phyloP scores from a whole-genome alignment of 2,797 vertebrate genomes.

The Acanthurus tractus region DNA sequence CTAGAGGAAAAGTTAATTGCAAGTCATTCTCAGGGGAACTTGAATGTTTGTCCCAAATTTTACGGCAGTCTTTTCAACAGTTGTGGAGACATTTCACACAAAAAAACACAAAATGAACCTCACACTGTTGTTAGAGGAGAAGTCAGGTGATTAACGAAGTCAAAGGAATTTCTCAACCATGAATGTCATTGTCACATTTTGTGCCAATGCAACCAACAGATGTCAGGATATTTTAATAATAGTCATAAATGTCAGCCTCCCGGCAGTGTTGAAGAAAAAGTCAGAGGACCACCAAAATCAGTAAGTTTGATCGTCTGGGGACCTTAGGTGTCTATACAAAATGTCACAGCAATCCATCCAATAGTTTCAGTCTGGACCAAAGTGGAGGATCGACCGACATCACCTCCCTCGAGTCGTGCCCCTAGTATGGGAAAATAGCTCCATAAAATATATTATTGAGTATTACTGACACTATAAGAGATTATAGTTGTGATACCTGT shows the following conservation, averaged over 20 bases:
- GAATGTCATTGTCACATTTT: neutral
- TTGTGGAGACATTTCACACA: neutral
- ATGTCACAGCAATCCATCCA: conserved; percentile 23
- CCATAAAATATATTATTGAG: conserved; percentile 39
- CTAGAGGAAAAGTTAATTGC: neutral
- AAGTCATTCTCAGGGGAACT: neutral
- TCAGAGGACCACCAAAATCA: conserved; percentile 1
- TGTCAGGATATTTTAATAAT: conserved; percentile 1
- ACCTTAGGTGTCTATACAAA: conserved; percentile 2
- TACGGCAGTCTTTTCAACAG: neutral
- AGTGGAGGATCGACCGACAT: conserved; percentile 1
- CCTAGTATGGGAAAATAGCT: conserved; percentile 4
- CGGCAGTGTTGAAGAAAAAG: neutral
- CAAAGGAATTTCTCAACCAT: neutral
- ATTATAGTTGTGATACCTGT: neutral
- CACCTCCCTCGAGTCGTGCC: conserved; percentile 13
- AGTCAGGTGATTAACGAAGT: neutral
- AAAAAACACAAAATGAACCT: neutral
- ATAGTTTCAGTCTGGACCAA: conserved; percentile 20
- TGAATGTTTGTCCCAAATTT: neutral
- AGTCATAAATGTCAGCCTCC: conserved; percentile 6
- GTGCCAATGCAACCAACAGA: neutral
- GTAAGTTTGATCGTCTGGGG: conserved; percentile 1
- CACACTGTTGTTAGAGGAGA: neutral
- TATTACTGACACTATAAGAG: conserved; percentile 28